Percentiles rank a stretch among this genome's conserved stretches.
Evolutionary conservation across 2,113 vertebrate genomes (phyloP).

Genomic region (Vombatus ursinus): DNA sequence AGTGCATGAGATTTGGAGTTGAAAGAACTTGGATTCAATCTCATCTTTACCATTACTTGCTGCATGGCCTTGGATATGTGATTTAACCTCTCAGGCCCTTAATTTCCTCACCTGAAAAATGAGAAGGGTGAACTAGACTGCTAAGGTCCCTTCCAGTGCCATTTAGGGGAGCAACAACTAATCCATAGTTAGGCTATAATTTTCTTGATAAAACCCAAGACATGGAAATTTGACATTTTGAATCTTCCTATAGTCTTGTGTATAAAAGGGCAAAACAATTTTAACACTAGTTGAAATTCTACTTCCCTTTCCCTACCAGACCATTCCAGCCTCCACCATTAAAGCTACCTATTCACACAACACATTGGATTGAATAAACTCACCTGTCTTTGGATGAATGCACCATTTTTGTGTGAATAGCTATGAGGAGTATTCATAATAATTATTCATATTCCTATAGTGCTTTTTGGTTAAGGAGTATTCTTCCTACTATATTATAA

Average conservation of each 20-base stretch:
- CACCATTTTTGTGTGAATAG: neutral
- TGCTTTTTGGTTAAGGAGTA: neutral
- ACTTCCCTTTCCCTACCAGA: neutral
- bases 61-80: neutral
- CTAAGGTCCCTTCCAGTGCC: neutral
- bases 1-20: neutral
- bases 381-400: neutral
- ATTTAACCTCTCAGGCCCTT: neutral
- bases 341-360: neutral
- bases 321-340: neutral
- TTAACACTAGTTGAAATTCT: neutral
- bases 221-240: neutral
- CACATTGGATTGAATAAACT: neutral
- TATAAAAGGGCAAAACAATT: neutral
- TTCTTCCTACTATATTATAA: neutral
- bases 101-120: neutral
- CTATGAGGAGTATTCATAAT: neutral
- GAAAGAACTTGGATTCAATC: neutral
- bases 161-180: neutral
- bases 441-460: neutral
- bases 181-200: neutral
- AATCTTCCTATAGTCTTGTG: neutral
- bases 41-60: neutral
- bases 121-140: neutral
- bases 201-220: neutral